These are phyloP conservation scores for Sciurus vulgaris DNA, from an alignment of 2,797 vertebrate genomes.

Conservation along the genomic window DNA sequence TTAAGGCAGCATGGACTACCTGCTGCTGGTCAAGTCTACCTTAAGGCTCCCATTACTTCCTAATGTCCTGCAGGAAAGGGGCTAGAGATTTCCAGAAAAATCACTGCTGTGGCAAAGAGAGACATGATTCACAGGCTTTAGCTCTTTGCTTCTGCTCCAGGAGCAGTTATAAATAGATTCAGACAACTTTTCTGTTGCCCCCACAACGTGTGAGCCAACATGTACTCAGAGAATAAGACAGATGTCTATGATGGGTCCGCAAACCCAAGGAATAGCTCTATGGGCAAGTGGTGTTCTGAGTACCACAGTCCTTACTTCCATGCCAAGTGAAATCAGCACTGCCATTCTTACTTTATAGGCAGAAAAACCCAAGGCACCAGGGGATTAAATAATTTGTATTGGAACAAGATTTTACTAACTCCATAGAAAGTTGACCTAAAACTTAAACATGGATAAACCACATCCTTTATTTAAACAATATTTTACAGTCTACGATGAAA, in stretches of 20 bases:
- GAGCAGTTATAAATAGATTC: not conserved
- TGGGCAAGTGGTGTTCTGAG: not conserved
- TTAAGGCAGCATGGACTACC: not conserved
- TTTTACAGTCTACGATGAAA: conserved; percentile 81
- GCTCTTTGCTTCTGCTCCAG: not conserved
- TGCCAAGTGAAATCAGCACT: conserved; percentile 25
- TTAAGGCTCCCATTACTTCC: not conserved
- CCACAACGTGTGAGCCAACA: not conserved
- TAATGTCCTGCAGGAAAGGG: not conserved
- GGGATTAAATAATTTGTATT: conserved; percentile 82
- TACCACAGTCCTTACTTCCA: not conserved
- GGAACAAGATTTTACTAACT: conserved; percentile 81
- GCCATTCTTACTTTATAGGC: conserved; percentile 69
- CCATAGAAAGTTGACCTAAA: conserved; percentile 80
- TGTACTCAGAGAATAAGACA: not conserved
- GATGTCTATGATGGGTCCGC: not conserved
- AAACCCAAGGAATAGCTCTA: not conserved
- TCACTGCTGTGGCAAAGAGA: not conserved
- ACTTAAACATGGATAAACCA: conserved; percentile 80
- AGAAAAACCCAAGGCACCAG: conserved; percentile 71
- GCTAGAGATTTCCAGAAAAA: not conserved
- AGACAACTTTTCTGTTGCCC: not conserved
- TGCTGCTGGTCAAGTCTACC: not conserved
- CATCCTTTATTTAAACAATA: conserved; percentile 83
- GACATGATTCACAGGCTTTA: not conserved